These are phyloP conservation scores for Probaryconus sp. DNA, from an alignment of 1,140 invertebrate species.

Conservation along the genomic window DNA sequence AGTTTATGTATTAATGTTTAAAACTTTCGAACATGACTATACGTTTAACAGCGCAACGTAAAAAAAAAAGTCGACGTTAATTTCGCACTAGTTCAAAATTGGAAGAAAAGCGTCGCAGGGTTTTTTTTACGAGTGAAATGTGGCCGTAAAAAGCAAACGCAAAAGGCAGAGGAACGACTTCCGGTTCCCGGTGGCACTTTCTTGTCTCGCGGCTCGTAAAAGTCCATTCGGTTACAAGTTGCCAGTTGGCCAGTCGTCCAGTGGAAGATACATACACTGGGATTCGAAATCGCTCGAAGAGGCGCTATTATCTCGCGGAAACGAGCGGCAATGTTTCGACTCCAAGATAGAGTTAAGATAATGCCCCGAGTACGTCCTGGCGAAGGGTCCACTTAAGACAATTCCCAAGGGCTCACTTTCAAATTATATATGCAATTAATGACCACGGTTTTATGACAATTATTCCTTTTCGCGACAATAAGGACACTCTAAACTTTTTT, in stretches of 20 bases:
- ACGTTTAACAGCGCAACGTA: slow-evolving; percentile 8
- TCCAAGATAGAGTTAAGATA: slow-evolving; percentile 32
- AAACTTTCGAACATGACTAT: no score
- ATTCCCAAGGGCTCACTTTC: background rate
- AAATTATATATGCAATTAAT: slow-evolving; percentile 28
- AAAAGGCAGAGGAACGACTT: slow-evolving; percentile 32
- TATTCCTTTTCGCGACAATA: background rate
- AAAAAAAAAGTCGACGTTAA: slow-evolving; percentile 11
- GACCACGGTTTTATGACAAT: slow-evolving; percentile 17
- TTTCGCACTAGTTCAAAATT: slow-evolving; percentile 27
- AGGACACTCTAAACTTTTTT: no score
- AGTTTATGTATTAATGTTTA: no score
- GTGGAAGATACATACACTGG: background rate
- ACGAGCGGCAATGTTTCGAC: slow-evolving; percentile 36
- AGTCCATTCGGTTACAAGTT: background rate
- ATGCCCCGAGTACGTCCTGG: background rate
- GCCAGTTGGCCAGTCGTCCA: slow-evolving; percentile 9
- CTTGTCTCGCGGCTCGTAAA: slow-evolving; percentile 35
- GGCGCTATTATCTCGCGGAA: slow-evolving; percentile 24
- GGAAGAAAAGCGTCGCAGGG: background rate
- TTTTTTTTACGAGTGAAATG: slow-evolving; percentile 37
- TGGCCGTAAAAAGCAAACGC: slow-evolving; percentile 29
- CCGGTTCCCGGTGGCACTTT: slow-evolving; percentile 24
- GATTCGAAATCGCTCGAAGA: slow-evolving; percentile 17
- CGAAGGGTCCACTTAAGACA: slow-evolving; percentile 1